phyloP scores from a whole-genome alignment of 2,113 vertebrate genomes.

The Felis chaus region DNA sequence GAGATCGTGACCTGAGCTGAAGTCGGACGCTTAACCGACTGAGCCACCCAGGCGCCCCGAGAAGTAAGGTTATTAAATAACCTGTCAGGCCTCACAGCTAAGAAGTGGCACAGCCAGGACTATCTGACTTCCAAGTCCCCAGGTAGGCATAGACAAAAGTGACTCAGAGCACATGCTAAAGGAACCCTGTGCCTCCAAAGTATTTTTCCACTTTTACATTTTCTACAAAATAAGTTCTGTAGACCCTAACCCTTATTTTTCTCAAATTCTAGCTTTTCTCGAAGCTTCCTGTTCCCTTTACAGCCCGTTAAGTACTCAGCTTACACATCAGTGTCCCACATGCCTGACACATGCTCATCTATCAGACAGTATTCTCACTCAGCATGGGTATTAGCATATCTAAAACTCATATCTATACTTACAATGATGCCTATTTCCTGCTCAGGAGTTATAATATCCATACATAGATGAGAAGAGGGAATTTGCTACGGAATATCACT shows the following conservation, averaged over 20 bases:
- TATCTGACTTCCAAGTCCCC: not conserved
- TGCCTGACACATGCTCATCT: not conserved
- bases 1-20: no score
- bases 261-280: not conserved
- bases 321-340: not conserved
- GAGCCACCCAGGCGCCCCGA: not conserved
- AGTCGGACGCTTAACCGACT: no score
- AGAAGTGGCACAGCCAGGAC: not conserved
- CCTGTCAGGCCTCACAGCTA: not conserved
- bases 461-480: not conserved
- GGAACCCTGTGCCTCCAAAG: not conserved
- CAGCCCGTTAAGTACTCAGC: not conserved
- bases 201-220: not conserved
- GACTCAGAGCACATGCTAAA: not conserved
- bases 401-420: not conserved
- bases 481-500: not conserved
- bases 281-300: constrained; percentile 30
- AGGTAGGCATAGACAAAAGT: not conserved
- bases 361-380: not conserved
- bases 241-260: not conserved
- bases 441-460: not conserved
- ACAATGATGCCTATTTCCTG: not conserved
- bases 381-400: not conserved
- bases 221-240: not conserved
- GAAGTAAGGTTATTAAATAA: not conserved